These are phyloP conservation scores for Diadema setosum DNA, from an alignment of 35 echinoderm and acorn worm genomes.

Conservation along the genomic window DNA sequence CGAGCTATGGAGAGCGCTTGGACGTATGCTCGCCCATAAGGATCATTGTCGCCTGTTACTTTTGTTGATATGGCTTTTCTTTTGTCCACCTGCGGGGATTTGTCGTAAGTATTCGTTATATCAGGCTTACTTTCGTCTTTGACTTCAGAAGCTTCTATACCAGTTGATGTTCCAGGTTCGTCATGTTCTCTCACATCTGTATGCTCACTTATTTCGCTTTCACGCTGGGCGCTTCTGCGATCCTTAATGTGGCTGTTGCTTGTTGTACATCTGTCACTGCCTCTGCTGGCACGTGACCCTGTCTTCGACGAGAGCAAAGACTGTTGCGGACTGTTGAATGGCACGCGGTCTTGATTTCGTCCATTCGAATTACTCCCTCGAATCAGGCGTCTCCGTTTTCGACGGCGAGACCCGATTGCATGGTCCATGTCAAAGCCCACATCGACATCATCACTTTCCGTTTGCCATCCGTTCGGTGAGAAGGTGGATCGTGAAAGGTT, in stretches of 20 bases:
- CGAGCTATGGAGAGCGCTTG: slow-evolving; percentile 32
- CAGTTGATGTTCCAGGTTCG: too few relatives aligned
- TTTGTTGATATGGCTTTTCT: too few relatives aligned
- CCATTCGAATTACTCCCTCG: background rate
- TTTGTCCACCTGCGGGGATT: too few relatives aligned
- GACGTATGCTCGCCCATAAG: slow-evolving; percentile 33
- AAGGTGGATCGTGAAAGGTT: background rate
- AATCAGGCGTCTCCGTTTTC: background rate
- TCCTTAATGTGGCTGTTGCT: too few relatives aligned
- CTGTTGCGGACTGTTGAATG: background rate
- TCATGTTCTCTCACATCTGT: too few relatives aligned
- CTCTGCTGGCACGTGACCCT: too few relatives aligned
- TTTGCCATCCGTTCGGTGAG: background rate
- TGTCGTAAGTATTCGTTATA: too few relatives aligned
- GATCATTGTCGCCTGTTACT: slow-evolving; percentile 6
- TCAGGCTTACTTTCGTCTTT: too few relatives aligned
- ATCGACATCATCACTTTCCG: background rate
- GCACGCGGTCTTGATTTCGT: background rate
- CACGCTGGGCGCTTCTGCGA: too few relatives aligned
- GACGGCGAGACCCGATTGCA: background rate
- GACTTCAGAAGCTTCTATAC: too few relatives aligned
- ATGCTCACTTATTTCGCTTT: too few relatives aligned
- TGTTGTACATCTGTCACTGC: too few relatives aligned
- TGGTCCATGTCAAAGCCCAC: background rate
- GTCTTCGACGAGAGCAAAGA: background rate